These are phyloP conservation scores for Aplysia californica DNA, from an alignment of 1,140 invertebrate species.

Conservation along the genomic window DNA sequence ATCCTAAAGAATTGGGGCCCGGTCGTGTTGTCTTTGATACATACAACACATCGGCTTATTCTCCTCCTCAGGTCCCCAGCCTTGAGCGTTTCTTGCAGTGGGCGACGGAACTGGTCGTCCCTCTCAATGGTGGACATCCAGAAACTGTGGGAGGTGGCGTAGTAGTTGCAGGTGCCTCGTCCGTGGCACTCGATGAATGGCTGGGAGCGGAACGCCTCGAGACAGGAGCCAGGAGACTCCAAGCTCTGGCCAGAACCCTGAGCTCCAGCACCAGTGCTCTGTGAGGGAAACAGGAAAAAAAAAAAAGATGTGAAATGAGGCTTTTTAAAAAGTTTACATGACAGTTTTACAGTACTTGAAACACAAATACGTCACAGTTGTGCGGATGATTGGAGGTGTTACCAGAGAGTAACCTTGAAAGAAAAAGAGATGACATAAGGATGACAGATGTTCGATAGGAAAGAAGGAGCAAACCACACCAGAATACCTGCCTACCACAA, in stretches of 20 bases:
- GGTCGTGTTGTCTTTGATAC: constrained; percentile 72
- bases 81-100: constrained; percentile 93
- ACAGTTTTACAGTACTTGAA: too few relatives aligned
- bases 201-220: constrained; percentile 94
- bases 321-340: too few relatives aligned
- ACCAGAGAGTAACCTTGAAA: too few relatives aligned
- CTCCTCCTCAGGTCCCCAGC: constrained; percentile 83
- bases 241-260: constrained; percentile 94
- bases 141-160: constrained; percentile 84
- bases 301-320: too few relatives aligned
- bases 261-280: constrained; percentile 87
- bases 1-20: constrained; percentile 32
- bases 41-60: constrained; percentile 96
- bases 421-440: too few relatives aligned
- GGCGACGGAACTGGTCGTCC: constrained; percentile 82
- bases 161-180: constrained; percentile 65
- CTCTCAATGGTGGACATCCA: constrained; percentile 95
- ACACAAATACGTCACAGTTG: too few relatives aligned
- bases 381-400: too few relatives aligned
- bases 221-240: constrained; percentile 92
- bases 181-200: constrained; percentile 91
- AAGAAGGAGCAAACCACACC: too few relatives aligned
- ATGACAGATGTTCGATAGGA: too few relatives aligned
- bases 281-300: too few relatives aligned
- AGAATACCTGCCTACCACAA: too few relatives aligned